Evolutionary conservation across 2,797 vertebrate species (phyloP), one percentile per base, ranked within the genome.

Genomic region (Schizopygopsis malacanthus): DNA sequence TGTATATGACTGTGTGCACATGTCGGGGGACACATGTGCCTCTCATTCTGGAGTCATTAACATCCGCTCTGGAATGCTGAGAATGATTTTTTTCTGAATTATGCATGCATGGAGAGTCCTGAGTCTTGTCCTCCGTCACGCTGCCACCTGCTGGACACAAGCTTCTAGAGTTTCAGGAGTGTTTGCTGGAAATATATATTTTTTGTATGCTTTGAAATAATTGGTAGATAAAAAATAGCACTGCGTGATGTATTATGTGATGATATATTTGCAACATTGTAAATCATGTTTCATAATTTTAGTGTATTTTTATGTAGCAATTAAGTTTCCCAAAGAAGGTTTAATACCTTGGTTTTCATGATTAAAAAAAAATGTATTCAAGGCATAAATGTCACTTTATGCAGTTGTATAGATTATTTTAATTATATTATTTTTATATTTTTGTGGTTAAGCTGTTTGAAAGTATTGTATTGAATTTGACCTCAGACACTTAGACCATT

Each of bases 11-110:
- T 79, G 43, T 39, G 8, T n/a, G 73, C 76, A 71, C 25, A 33
- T 25, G 22, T 84, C 8, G 20, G 39, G n/a, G 45, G 56, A 73
- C 67, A 73, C 65, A 37, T 77, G 22, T 6, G 6, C 11, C n/a
- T 63, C 79, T 71, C 22, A 22, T 93, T 95, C 93, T 93, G 90
- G 91, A 91, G 79, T 89, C 92, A 91, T 95, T 95, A 94, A 94
- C 93, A 92, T 91, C 90, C 91, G 87, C 87, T 92, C 87, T 90
- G 91, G 93, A 95, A 95, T 95, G 91, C 89, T 43, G 75, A 92
- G 88, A 87, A 85, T 90, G 88, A 85, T 20, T 28, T 89, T 91
- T 92, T 89, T 87, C 81, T 90, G 84, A 90, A 82, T 87, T 92
- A 33, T 33, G 28, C 28, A 81, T 90, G 52, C 75, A 45, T 43